Conservation (phyloP, 2,113 vertebrate species). For the Hippocampus zosterae region DNA sequence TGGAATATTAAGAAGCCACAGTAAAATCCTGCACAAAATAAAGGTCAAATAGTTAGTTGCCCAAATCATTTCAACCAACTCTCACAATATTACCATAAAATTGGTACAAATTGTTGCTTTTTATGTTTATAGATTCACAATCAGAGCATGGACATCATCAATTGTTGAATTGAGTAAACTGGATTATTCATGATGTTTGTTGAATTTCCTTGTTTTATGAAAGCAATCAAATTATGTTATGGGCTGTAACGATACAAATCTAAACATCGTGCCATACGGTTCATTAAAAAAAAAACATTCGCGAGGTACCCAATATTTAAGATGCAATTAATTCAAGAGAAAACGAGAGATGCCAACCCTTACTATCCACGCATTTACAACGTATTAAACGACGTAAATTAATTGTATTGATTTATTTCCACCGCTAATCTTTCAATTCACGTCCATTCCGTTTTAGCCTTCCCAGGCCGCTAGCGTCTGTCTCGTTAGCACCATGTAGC, state of each 20-base stretch:
- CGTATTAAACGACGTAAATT: background rate
- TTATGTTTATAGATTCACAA: no score
- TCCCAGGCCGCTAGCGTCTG: constrained; percentile 44
- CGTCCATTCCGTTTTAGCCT: constrained; percentile 6
- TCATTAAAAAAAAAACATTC: background rate
- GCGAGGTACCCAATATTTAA: background rate
- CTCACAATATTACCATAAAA: background rate
- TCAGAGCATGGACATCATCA: background rate
- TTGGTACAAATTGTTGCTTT: background rate
- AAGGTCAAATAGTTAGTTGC: no score
- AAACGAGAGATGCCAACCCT: no score
- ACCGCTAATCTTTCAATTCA: constrained; percentile 30
- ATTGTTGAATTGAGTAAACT: background rate
- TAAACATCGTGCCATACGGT: background rate
- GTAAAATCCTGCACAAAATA: background rate
- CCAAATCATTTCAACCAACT: background rate
- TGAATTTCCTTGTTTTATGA: background rate
- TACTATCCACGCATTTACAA: background rate
- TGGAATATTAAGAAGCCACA: constrained; percentile 8
- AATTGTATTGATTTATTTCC: background rate
- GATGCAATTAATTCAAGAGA: background rate
- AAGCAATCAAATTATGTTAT: background rate
- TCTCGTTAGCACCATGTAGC: constrained; percentile 36
- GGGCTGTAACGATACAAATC: background rate
- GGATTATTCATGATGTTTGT: background rate